phyloP scores from a whole-genome alignment of 2,888 invertebrate species.

The Erpobdella octoculata region DNA sequence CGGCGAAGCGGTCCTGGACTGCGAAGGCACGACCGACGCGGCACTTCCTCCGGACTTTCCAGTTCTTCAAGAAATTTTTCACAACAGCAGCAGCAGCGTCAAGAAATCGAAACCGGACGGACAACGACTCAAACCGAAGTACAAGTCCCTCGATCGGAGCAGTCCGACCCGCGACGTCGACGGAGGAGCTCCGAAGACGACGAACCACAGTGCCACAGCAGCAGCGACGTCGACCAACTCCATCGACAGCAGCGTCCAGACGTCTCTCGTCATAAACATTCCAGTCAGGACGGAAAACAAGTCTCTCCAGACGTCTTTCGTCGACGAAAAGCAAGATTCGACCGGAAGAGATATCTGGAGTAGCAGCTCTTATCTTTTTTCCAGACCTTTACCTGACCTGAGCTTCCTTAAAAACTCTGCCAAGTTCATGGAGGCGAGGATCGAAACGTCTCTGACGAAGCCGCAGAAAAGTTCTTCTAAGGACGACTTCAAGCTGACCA shows the following conservation, averaged over 20 bases:
- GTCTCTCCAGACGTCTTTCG: slow-evolving; percentile 34
- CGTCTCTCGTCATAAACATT: slow-evolving; percentile 31
- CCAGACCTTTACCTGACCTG: slow-evolving; percentile 36
- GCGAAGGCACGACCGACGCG: background rate
- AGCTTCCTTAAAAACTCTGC: slow-evolving; percentile 36
- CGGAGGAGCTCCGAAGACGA: too few relatives aligned
- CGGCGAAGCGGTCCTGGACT: background rate
- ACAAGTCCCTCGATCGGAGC: background rate
- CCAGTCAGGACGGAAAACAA: slow-evolving; percentile 31
- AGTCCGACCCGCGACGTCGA: background rate
- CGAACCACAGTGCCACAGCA: background rate
- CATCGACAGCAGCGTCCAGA: slow-evolving; percentile 33
- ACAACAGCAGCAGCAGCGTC: background rate
- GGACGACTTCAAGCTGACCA: background rate
- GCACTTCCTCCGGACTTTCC: background rate
- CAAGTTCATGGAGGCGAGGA: background rate
- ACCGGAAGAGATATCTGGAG: slow-evolving; percentile 1
- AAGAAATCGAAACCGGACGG: slow-evolving; percentile 7
- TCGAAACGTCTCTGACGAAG: background rate
- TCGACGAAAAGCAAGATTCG: background rate
- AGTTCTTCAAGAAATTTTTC: background rate
- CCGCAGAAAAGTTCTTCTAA: background rate
- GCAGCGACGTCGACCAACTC: slow-evolving; percentile 19
- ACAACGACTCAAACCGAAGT: background rate
- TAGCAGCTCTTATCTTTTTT: slow-evolving; percentile 23